Evolutionary conservation across 2,888 invertebrate species (phyloP), one percentile per base, ranked within the genome.

Genomic region (Xanthostigma xanthostigma): DNA sequence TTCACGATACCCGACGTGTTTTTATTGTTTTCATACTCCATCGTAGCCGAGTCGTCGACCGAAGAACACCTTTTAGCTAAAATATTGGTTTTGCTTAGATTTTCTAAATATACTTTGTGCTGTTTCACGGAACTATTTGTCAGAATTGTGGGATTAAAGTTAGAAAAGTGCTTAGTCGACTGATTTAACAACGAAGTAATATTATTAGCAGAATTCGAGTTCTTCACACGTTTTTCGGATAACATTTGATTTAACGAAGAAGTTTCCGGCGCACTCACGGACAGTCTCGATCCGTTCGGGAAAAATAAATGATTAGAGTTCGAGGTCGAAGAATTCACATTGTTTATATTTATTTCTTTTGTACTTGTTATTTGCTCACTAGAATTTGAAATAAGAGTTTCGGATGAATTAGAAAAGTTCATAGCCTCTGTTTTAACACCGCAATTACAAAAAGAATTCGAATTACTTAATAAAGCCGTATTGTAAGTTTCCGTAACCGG

Each of bases 1-100:
- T 81, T 81, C 56, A 91, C 91, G 63, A 84, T 82, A 34, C 90
- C 88, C 41, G 76, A 74, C 37, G 57, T 58, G 27, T 17, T 43
- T 45, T 56, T 59, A 2, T 58, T 55, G 44, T 53, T 57, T 33
- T 14, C n/a, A 17, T 62, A 61, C 44, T 68, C 65, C 4, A 58
- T 57, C 52, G 60, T 63, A 4, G 63, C 61, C 9, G 67, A 62
- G 46, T 68, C 66, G 41, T 70, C 69, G 3, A 59, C 59, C 14
- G 63, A 66, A 42, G 63, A 59, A 43, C 59, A 59, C 39, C 60
- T 60, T 48, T 64, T 65, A 34, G 56, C 46, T 13, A 40, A 63
- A 48, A 8, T 64, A 59, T 49, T 62, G 59, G 53, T 68, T 69
- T 51, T 65, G 56, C 57, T 62, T 39, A 71, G 57, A 56, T 66